Conservation (phyloP, 2,797 vertebrate genomes). For the Strix occidentalis region DNA sequence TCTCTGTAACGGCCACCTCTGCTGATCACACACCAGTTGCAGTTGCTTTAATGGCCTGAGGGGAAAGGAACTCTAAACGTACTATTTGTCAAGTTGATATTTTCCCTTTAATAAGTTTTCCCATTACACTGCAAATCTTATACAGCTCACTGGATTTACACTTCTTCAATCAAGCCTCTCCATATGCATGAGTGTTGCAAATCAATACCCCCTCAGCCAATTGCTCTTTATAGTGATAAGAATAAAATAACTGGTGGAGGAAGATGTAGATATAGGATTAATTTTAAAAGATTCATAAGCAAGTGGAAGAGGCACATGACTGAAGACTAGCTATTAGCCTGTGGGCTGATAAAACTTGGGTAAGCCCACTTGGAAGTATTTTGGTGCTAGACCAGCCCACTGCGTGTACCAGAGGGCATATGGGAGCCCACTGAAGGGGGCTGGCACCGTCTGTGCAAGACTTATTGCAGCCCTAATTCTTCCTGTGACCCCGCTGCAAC, state of each 20-base stretch:
- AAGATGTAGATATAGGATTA: neutral
- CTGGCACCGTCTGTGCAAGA: neutral
- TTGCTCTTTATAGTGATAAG: neutral
- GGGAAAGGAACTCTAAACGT: neutral
- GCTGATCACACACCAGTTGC: neutral
- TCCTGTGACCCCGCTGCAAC: neutral
- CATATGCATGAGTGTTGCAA: neutral
- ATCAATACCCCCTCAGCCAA: neutral
- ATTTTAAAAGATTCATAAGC: neutral
- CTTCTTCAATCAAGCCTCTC: conserved; percentile 34
- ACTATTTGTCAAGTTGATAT: conserved; percentile 13
- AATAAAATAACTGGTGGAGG: neutral
- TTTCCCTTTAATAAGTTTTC: conserved; percentile 34
- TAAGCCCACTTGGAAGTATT: neutral
- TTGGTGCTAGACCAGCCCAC: neutral
- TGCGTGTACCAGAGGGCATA: neutral
- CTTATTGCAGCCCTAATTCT: neutral
- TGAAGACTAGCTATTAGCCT: neutral
- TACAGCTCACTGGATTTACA: neutral
- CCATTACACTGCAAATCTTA: neutral
- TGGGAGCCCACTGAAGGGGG: neutral
- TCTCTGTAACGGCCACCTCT: neutral
- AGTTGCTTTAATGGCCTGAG: neutral
- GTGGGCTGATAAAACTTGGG: neutral
- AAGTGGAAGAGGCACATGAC: neutral